Evolutionary conservation across 2,888 invertebrate species (phyloP).

Genomic region (Tetanocera ferruginea): DNA sequence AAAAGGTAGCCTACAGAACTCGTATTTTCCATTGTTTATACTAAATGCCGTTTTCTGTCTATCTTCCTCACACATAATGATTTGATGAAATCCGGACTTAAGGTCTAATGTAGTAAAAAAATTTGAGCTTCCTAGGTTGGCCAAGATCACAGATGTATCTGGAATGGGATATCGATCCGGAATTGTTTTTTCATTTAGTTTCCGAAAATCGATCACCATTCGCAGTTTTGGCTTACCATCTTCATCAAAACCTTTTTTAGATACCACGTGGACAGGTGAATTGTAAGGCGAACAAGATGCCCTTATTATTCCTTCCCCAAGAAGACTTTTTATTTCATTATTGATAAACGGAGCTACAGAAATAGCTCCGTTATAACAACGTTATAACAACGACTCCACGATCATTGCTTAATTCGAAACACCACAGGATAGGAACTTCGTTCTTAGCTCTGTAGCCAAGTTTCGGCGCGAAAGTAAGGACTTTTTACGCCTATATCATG

Average conservation of each 20-base stretch:
- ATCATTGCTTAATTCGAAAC: too few species aligned
- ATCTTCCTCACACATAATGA: conserved; percentile 29
- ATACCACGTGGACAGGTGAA: background rate
- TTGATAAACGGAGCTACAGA: conserved; percentile 41
- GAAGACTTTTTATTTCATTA: conserved; percentile 38
- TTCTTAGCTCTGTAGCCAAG: too few species aligned
- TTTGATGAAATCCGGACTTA: conserved; percentile 37
- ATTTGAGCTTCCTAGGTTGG: conserved; percentile 29
- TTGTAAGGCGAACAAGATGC: background rate
- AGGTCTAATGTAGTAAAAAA: conserved; percentile 34
- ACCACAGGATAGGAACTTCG: too few species aligned
- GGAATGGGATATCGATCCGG: conserved; percentile 27
- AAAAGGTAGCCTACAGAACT: conserved; percentile 32
- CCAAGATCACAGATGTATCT: background rate
- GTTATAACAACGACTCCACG: too few species aligned
- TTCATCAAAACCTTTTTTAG: conserved; percentile 16
- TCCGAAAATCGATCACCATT: conserved; percentile 42
- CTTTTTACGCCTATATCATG: too few species aligned
- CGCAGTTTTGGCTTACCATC: conserved; percentile 38
- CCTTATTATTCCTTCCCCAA: conserved; percentile 39
- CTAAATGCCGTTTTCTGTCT: conserved; percentile 34
- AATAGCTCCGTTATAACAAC: too few species aligned
- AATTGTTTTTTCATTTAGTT: conserved; percentile 38
- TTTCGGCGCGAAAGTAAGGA: too few species aligned
- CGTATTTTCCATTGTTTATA: conserved; percentile 39